These are phyloP conservation scores for Chiloscyllium plagiosum DNA, from an alignment of 2,113 vertebrate species.

Conservation along the genomic window DNA sequence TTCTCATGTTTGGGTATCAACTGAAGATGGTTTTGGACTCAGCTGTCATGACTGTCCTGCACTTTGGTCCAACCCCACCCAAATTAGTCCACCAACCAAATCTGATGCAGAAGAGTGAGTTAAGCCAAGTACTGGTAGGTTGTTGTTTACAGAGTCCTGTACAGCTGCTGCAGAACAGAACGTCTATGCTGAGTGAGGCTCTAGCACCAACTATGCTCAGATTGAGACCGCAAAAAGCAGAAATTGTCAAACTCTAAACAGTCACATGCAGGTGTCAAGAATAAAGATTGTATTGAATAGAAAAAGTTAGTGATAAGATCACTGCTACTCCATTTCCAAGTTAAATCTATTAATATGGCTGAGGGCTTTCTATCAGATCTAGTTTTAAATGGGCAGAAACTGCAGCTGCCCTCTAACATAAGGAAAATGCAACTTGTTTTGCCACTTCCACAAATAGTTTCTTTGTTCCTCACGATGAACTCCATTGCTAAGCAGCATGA, in stretches of 20 bases:
- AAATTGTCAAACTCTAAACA: not conserved
- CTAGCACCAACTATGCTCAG: not conserved
- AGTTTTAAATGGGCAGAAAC: not conserved
- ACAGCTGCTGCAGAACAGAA: not conserved
- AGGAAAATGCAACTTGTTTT: not conserved
- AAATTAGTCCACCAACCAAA: not conserved
- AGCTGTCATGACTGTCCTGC: not conserved
- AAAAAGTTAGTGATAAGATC: not conserved
- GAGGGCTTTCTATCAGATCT: not conserved
- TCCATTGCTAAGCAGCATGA: no score
- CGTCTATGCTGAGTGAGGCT: not conserved
- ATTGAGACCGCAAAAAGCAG: not conserved
- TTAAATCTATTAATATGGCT: not conserved
- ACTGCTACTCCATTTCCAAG: not conserved
- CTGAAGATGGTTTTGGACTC: not conserved
- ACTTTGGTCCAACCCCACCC: not conserved
- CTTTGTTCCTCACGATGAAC: not conserved
- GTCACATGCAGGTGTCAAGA: not conserved
- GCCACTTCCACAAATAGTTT: not conserved
- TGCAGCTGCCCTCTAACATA: not conserved
- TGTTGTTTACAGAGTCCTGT: not conserved
- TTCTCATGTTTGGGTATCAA: not conserved
- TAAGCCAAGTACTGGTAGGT: not conserved
- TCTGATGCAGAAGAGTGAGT: not conserved
- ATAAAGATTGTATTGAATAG: not conserved